phyloP scores from a whole-genome alignment of 53 echinoderm and acorn worm genomes.

The Pentamera pediparva region DNA sequence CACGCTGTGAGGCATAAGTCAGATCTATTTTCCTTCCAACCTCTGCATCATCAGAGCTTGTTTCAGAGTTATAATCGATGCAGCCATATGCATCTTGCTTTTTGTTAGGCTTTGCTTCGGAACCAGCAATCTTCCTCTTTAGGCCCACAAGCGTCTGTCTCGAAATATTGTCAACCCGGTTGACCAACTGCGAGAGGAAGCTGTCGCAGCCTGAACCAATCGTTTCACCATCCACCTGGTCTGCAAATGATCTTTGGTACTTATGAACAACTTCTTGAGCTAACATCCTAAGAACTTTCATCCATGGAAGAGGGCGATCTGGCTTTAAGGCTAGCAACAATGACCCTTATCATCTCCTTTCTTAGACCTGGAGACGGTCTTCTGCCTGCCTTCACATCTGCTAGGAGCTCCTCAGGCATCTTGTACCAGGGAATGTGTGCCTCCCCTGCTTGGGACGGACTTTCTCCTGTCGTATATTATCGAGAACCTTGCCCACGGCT shows the following conservation, averaged over 20 bases:
- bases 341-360: slow-evolving; percentile 28
- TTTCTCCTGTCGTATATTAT: slow-evolving; percentile 10
- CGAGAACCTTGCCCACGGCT: background rate
- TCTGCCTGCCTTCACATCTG: slow-evolving; percentile 20
- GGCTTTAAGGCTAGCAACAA: slow-evolving; percentile 18
- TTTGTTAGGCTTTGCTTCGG: slow-evolving; percentile 6
- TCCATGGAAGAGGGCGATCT: slow-evolving; percentile 19
- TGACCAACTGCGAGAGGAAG: slow-evolving; percentile 42
- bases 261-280: slow-evolving; percentile 28
- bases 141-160: background rate
- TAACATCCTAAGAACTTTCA: slow-evolving; percentile 2
- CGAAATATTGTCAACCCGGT: slow-evolving; percentile 30
- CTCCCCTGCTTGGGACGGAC: slow-evolving; percentile 2
- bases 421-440: slow-evolving; percentile 26
- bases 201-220: slow-evolving; percentile 41
- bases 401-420: slow-evolving; percentile 30
- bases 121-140: background rate
- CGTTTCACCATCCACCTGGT: slow-evolving; percentile 25
- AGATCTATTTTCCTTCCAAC: too few species aligned
- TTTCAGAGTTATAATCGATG: background rate
- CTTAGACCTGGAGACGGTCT: slow-evolving; percentile 27
- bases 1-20: too few species aligned
- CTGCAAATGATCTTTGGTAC: slow-evolving; percentile 21
- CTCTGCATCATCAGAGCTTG: background rate
- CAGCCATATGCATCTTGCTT: slow-evolving; percentile 39